Base-by-base conservation (phyloP, 2,113 vertebrate genomes). In the Cyanoliseus patagonus region DNA sequence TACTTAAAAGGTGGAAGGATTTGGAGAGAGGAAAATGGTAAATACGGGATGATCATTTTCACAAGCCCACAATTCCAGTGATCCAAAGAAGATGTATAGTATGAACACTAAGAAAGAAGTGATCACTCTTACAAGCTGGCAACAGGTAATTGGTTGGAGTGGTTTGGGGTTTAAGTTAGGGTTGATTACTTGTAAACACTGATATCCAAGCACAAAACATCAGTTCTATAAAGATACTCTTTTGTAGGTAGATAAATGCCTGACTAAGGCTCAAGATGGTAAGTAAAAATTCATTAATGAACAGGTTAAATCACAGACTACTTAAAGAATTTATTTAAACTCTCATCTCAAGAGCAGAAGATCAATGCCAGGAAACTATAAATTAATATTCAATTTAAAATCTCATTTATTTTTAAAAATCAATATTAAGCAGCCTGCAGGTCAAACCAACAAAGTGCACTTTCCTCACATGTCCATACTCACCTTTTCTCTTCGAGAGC, bases 401-500 rank as follows among this genome's bases (percentile, higher is more conserved):
- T 17, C n/a, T 59, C n/a, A 10, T 19, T 49, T 22, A 47, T 35
- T 93, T 49, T 28, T 9, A 53, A 68, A 82, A 57, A 15, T 16
- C 41, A 91, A 1, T 41, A 73, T 66, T 37, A 70, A 73, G 39
- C 10, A 49, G 6, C 12, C 33, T 39, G 7, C 33, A 90, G 64
- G 25, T 39, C 33, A 78, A 85, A 53, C 3, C 9, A 88, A 42
- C 7, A 53, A 10, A 59, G 33, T 15, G n/a, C 33, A 53, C 44
- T 93, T 64, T 74, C 14, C 49, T 80, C 41, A 52, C 28, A 22
- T 1, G 5, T 19, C 52, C 42, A 55, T 9, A 25, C 24, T 76
- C 91, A 99, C 99, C 98, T 99, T 99, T 79, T 98, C 98, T 97
- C 99, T 98, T 75, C 98, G 98, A 62, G 99, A 99, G 96, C 98